Conservation (phyloP, 2,888 invertebrate genomes). For the Ecdyonurus torrentis region DNA sequence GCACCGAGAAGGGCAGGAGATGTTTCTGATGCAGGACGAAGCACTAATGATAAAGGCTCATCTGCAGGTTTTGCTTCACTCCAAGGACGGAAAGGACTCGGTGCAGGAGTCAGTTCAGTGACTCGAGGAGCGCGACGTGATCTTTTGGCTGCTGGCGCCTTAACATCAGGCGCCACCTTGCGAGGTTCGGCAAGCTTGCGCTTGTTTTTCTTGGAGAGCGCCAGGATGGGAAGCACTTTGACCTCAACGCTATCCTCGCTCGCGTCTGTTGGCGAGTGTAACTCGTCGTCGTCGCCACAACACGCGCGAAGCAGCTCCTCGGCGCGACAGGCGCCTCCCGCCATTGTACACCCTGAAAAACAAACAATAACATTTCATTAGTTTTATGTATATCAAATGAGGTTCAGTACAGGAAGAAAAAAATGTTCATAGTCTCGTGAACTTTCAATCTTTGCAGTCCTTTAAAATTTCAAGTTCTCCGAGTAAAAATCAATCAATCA, state of each 20-base stretch:
- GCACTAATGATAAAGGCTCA: slow-evolving; percentile 45
- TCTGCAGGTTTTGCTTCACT: slow-evolving; percentile 25
- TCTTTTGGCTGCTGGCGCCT: slow-evolving; percentile 20
- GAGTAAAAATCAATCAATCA: too few relatives aligned
- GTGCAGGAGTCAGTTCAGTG: not conserved
- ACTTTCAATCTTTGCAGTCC: too few relatives aligned
- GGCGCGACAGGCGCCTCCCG: not conserved
- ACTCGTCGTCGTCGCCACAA: slow-evolving; percentile 18
- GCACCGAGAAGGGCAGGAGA: not conserved
- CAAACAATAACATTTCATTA: too few relatives aligned
- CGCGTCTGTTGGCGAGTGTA: slow-evolving; percentile 42
- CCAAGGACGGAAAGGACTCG: slow-evolving; percentile 8
- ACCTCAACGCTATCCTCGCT: slow-evolving; percentile 49
- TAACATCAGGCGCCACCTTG: slow-evolving; percentile 35
- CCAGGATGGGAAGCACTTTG: slow-evolving; percentile 36
- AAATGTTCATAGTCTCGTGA: too few relatives aligned
- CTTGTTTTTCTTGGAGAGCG: slow-evolving; percentile 39
- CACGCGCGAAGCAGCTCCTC: not conserved
- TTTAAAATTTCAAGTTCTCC: too few relatives aligned
- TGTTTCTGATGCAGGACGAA: slow-evolving; percentile 14
- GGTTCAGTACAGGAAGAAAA: too few relatives aligned
- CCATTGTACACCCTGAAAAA: not conserved
- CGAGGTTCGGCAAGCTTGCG: slow-evolving; percentile 49
- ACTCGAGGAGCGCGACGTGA: not conserved
- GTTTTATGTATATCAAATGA: too few relatives aligned